Base-by-base conservation (phyloP, 2,797 vertebrate species). In the Intellagama lesueurii region DNA sequence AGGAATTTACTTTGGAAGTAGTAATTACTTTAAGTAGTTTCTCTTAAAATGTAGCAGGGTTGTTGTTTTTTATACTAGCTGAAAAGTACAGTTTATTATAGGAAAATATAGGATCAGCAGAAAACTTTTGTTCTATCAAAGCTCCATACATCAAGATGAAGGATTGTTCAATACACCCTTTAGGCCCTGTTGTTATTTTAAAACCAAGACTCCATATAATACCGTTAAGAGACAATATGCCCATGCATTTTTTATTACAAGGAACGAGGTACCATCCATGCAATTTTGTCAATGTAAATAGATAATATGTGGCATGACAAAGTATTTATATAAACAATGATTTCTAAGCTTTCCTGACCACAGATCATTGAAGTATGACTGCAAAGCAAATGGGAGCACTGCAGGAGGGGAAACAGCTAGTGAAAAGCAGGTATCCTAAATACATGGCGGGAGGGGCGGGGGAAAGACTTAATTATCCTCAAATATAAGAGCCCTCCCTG, bases 21-120 rank as follows among this genome's bases (percentile, higher is more conserved):
- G 47, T 6, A 80, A 35, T 56, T 56, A 56, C 52, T 56, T 56
- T 56, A 56, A 56, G 52, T 56, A 16, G 22, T 40, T 80, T 68
- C 35, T 80, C 24, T 87, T 80, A 70, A 76, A 64, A 76, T 32
- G 30, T 11, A 88, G 81, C 44, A 90, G 68, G 56, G 32, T 26
- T 35, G 32, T 26, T 35, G 3, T 40, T 52, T 0, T 0, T 82
- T 87, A 91, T 40, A 69, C 32, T 85, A 0, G 0, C 24, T 69
- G 26, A 81, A 87, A 72, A 17, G 26, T 81, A 44, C 66, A 81
- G 28, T 35, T 80, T 35, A 87, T 40, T 80, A n/a, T 24, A 40
- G 17, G 47, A 78, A 40, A 81, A 32, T 47, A 9, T 24, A 40
- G 60, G 17, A 81, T 44, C 68, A 72, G 69, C 40, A 30, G 14